Evolutionary conservation across 2,888 invertebrate genomes (phyloP).

Genomic region (Ametastegia equiseti): DNA sequence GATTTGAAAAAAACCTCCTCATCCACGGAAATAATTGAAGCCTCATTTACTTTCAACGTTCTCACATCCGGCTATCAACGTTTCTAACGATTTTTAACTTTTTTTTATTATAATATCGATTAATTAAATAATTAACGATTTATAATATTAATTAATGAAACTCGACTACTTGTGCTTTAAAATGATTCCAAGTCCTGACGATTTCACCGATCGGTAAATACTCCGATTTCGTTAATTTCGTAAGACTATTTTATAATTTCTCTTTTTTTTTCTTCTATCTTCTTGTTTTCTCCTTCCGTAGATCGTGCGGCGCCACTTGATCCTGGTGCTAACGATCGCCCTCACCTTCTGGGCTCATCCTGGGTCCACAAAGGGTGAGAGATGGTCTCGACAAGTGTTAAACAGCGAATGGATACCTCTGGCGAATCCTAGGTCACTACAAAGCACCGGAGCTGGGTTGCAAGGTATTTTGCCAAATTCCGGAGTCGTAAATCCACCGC

Average conservation of each 20-base stretch:
- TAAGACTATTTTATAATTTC: conserved; percentile 4
- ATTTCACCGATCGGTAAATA: background rate
- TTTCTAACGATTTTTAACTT: too few relatives aligned
- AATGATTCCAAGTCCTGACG: too few relatives aligned
- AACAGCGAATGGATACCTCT: conserved; percentile 75
- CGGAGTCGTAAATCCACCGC: conserved; percentile 21
- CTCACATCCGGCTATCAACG: background rate
- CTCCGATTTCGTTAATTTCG: background rate
- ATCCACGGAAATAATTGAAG: too few relatives aligned
- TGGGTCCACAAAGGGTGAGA: conserved; percentile 58
- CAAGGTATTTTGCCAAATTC: background rate
- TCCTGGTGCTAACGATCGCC: conserved; percentile 61
- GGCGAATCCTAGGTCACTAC: conserved; percentile 65
- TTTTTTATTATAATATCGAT: too few relatives aligned
- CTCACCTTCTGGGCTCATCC: conserved; percentile 59
- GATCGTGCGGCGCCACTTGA: conserved; percentile 65
- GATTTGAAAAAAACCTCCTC: too few relatives aligned
- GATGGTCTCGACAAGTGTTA: conserved; percentile 73
- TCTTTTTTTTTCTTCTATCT: background rate
- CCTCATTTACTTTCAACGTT: background rate
- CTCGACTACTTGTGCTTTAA: background rate
- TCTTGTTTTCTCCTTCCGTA: conserved; percentile 50
- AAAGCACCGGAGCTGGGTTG: conserved; percentile 19
- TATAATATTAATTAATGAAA: background rate
- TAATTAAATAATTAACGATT: too few relatives aligned